Percentiles rank a stretch among this genome's conserved stretches.
Conservation (phyloP, 2,888 invertebrate species). For the Leptarthrus brevirostris region DNA sequence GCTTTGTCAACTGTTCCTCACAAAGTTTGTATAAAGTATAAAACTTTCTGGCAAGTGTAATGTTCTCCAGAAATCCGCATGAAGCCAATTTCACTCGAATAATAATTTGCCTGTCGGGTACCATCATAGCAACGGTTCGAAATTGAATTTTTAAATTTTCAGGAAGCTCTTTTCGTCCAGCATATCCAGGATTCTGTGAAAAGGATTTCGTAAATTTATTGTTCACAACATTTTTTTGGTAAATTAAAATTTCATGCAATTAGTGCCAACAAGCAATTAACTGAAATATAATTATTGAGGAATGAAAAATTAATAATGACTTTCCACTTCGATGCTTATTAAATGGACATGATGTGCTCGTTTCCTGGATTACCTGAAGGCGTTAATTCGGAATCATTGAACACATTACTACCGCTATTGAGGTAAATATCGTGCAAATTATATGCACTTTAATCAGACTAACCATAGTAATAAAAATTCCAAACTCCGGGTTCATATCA, state of each 20-base stretch:
- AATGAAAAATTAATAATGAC: no score
- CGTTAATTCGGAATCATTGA: no score
- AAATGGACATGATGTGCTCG: no score
- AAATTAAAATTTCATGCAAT: neutral
- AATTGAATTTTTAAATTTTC: slow-evolving; percentile 98
- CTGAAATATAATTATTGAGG: no score
- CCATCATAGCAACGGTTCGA: slow-evolving; percentile 99
- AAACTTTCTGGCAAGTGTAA: slow-evolving; percentile 93
- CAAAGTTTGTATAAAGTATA: slow-evolving; percentile 96
- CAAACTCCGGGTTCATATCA: slow-evolving; percentile 94
- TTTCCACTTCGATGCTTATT: no score
- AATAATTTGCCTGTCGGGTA: slow-evolving; percentile 96
- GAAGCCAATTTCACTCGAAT: slow-evolving; percentile 95
- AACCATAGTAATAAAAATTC: slow-evolving; percentile 98
- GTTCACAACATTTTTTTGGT: no score
- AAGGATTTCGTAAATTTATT: neutral
- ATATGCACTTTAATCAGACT: no score
- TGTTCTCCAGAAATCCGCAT: slow-evolving; percentile 95
- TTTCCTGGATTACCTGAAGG: no score
- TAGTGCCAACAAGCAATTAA: neutral
- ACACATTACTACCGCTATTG: no score
- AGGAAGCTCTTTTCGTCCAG: slow-evolving; percentile 94
- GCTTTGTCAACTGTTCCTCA: slow-evolving; percentile 97
- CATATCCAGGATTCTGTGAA: slow-evolving; percentile 93
- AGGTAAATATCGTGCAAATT: no score